phyloP scores from a whole-genome alignment of 92 coral and sea anemone genomes.

The Parazoanthus darwini region DNA sequence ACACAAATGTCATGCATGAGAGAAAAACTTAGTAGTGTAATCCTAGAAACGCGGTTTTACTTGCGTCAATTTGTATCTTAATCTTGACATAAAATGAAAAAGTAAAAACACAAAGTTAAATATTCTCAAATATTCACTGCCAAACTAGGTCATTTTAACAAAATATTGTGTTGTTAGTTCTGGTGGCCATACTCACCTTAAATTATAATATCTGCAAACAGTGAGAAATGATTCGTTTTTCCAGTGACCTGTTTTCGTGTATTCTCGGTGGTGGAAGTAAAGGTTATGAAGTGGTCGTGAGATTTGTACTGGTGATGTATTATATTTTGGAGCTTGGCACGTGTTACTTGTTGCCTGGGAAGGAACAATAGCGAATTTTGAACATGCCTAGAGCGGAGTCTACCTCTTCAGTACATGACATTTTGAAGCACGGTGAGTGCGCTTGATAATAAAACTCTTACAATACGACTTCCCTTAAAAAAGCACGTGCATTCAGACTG shows the following conservation, averaged over 20 bases:
- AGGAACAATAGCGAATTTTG: constrained; percentile 45
- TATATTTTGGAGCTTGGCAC: constrained; percentile 29
- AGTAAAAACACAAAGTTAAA: background rate
- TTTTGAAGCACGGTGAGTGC: constrained; percentile 50
- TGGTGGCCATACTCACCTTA: constrained; percentile 9
- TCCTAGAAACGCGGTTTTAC: background rate
- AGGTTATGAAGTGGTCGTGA: constrained; percentile 8
- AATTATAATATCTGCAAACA: background rate
- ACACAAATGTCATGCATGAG: background rate
- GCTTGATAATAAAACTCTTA: constrained; percentile 56
- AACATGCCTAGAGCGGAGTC: constrained; percentile 49
- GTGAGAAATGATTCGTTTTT: background rate
- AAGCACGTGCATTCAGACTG: constrained; percentile 76
- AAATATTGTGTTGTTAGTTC: background rate
- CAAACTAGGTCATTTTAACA: background rate
- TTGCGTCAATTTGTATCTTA: background rate
- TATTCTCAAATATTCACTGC: background rate
- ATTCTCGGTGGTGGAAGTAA: constrained; percentile 30
- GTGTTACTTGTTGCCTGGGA: constrained; percentile 40
- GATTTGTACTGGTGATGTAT: constrained; percentile 30
- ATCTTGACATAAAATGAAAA: constrained; percentile 27
- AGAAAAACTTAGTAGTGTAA: background rate
- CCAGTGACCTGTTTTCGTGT: constrained; percentile 34
- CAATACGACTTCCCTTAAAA: constrained; percentile 73
- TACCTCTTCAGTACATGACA: constrained; percentile 46